Percentiles rank a stretch among this genome's conserved stretches.
Evolutionary conservation across 2,888 invertebrate genomes (phyloP).

Genomic region (Pelosia muscerda): DNA sequence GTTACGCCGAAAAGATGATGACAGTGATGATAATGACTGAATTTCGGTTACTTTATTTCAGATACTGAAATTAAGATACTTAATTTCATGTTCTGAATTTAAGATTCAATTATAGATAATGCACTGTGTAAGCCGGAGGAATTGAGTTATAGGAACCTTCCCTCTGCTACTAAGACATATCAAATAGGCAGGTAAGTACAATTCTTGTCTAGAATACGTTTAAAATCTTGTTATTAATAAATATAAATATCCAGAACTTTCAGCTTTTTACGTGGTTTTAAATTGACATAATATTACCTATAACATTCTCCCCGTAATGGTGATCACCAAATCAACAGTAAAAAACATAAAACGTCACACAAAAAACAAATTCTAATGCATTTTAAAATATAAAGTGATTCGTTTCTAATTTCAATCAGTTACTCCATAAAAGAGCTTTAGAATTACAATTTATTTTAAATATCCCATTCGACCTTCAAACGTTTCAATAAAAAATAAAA

Average conservation of each 20-base stretch:
- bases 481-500: constrained; percentile 27
- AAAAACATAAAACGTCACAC: constrained; percentile 31
- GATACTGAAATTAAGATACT: no score
- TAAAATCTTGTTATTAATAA: no score
- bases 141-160: no score
- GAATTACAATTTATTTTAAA: constrained; percentile 51
- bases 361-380: constrained; percentile 46
- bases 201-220: no score
- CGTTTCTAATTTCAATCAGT: constrained; percentile 51
- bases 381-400: constrained; percentile 55
- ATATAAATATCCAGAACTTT: neutral
- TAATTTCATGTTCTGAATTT: no score
- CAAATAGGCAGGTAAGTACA: no score
- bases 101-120: no score
- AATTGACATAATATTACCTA: constrained; percentile 16
- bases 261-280: neutral
- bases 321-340: constrained; percentile 10
- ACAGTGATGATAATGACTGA: no score
- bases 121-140: no score
- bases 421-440: constrained; percentile 52
- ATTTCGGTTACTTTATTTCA: no score
- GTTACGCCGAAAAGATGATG: no score
- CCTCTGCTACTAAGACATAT: no score
- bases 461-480: constrained; percentile 16
- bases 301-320: constrained; percentile 26